A percentile compares a stretch with the other conserved stretches of the same genome.
phyloP scores from a whole-genome alignment of 1,140 invertebrate genomes.

The Octopus bimaculoides region DNA sequence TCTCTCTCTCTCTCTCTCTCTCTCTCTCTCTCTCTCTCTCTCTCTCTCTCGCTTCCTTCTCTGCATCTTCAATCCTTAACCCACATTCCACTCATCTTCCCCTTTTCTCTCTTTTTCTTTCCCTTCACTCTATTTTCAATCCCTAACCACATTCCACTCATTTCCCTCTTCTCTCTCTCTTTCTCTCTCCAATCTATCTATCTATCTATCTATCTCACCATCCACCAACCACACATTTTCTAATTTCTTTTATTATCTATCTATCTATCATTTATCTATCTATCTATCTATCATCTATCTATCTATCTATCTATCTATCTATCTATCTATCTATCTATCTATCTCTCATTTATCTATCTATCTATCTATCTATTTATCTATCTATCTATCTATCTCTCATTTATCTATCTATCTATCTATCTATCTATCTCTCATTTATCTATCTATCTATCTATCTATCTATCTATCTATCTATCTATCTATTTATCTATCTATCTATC shows the following conservation, averaged over 20 bases:
- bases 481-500: background rate
- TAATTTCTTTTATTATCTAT: background rate
- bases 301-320: background rate
- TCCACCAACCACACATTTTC: no score
- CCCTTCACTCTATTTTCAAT: background rate
- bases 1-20: constrained; percentile 18
- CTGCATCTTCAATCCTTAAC: background rate
- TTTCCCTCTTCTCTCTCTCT: background rate
- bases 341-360: background rate
- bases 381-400: background rate
- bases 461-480: background rate
- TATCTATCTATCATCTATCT: background rate
- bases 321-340: background rate
- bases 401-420: background rate
- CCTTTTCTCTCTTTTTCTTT: background rate
- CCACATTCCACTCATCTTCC: background rate
- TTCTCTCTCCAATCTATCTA: background rate
- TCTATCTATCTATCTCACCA: background rate
- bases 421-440: background rate
- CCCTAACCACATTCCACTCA: background rate
- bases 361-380: background rate
- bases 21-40: constrained; percentile 12
- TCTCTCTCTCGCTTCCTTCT: constrained; percentile 3
- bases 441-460: background rate
- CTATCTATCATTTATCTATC: background rate